These are phyloP conservation scores for Drosophila pachea DNA, from an alignment of 1,140 invertebrate genomes.

Conservation along the genomic window DNA sequence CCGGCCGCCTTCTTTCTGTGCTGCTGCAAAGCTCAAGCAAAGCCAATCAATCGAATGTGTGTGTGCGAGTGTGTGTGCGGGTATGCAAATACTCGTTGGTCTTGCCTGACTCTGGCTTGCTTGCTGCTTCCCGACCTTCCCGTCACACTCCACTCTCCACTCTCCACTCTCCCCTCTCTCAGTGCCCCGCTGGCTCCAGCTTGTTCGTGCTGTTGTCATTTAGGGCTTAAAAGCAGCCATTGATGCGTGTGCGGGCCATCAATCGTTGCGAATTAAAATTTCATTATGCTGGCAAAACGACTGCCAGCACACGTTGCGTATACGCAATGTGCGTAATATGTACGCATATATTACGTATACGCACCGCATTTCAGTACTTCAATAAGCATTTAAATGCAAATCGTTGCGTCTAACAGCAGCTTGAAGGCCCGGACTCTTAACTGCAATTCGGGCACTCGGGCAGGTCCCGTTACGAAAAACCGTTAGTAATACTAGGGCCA, in stretches of 20 bases:
- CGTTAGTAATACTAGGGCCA: slow-evolving; percentile 9
- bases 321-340: slow-evolving; percentile 24
- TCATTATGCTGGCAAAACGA: slow-evolving; percentile 46
- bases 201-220: slow-evolving; percentile 11
- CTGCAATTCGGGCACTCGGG: not conserved
- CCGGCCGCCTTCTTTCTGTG: not conserved
- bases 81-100: slow-evolving; percentile 64
- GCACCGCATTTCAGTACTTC: not conserved
- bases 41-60: slow-evolving; percentile 63
- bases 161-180: too few species aligned
- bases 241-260: slow-evolving; percentile 54
- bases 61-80: slow-evolving; percentile 17
- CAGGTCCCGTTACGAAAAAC: not conserved
- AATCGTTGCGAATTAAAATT: slow-evolving; percentile 73
- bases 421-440: slow-evolving; percentile 11
- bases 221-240: slow-evolving; percentile 34
- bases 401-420: not conserved
- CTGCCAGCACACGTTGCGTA: slow-evolving; percentile 11
- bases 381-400: slow-evolving; percentile 40
- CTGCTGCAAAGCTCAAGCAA: slow-evolving; percentile 61
- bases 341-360: slow-evolving; percentile 7
- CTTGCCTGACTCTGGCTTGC: too few species aligned
- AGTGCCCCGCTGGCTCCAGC: slow-evolving; percentile 42
- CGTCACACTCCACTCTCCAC: too few species aligned
- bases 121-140: too few species aligned